A percentile compares a stretch with the other conserved stretches of the same genome.
These are phyloP conservation scores for Varanus komodoensis DNA, from an alignment of 2,113 vertebrate genomes.

Conservation along the genomic window DNA sequence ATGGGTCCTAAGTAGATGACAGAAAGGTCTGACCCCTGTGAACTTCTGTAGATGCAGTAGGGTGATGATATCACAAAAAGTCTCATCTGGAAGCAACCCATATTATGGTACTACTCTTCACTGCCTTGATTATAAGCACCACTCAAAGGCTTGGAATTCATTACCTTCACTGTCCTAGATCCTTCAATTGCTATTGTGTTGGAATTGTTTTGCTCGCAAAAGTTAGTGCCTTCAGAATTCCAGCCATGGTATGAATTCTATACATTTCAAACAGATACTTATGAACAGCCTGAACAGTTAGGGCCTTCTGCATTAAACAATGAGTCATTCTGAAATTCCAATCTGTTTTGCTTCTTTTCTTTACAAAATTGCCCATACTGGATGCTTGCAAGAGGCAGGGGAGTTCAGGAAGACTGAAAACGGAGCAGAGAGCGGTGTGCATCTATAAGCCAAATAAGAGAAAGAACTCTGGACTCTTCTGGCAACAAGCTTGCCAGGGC, in stretches of 20 bases:
- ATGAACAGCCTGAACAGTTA: conserved; percentile 70
- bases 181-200: conserved; percentile 40
- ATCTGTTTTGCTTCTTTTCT: conserved; percentile 48
- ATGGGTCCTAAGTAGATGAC: too few relatives aligned
- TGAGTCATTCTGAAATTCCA: conserved; percentile 73
- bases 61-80: too few relatives aligned
- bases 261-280: conserved; percentile 63
- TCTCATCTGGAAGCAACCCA: too few relatives aligned
- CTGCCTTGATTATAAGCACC: conserved; percentile 30
- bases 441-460: too few relatives aligned
- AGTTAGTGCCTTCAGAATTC: conserved; percentile 63
- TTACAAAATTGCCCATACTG: conserved; percentile 55
- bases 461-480: too few relatives aligned
- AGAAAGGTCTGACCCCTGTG: too few relatives aligned
- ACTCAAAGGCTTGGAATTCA: conserved; percentile 42
- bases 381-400: conserved; percentile 43
- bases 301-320: conserved; percentile 73
- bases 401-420: neutral
- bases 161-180: conserved; percentile 34
- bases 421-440: neutral
- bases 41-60: too few relatives aligned
- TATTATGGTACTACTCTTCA: too few relatives aligned
- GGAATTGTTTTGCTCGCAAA: conserved; percentile 35
- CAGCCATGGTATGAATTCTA: conserved; percentile 74
- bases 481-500: too few relatives aligned